Evolutionary conservation across 1,140 invertebrate species (phyloP).

Genomic region (Aporrectodea caliginosa): DNA sequence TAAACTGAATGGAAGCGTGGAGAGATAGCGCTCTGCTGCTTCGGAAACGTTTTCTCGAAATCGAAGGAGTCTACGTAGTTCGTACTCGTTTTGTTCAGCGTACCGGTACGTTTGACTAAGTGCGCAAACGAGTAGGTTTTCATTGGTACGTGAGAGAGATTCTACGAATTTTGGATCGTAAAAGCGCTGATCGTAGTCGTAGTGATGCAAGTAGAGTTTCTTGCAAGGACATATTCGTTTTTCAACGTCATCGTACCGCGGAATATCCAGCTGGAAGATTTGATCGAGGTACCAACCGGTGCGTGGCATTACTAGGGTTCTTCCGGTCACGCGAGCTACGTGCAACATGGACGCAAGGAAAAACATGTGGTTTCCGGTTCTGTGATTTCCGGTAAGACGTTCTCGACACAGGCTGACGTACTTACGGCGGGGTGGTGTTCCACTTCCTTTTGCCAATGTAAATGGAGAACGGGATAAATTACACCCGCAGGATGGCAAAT

Average conservation of each 20-base stretch:
- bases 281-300: conserved; percentile 17
- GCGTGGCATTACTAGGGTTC: background rate
- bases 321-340: background rate
- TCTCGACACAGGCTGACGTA: conserved; percentile 10
- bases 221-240: background rate
- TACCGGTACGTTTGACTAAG: conserved; percentile 16
- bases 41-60: background rate
- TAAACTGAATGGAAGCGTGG: background rate
- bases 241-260: background rate
- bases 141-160: background rate
- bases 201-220: background rate
- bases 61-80: background rate
- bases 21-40: background rate
- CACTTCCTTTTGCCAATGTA: no score
- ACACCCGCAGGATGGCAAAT: no score
- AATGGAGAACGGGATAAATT: no score
- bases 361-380: conserved; percentile 19
- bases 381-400: background rate
- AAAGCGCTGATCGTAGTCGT: background rate
- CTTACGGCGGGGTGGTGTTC: no score
- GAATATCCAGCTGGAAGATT: conserved; percentile 3
- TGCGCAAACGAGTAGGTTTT: conserved; percentile 1
- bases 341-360: conserved; percentile 7
- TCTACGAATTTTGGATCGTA: background rate
- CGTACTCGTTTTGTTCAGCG: background rate